Percentiles rank a stretch among this genome's conserved stretches.
Conservation (phyloP, 2,888 invertebrate species). For the Callyntrura guangdongensis region DNA sequence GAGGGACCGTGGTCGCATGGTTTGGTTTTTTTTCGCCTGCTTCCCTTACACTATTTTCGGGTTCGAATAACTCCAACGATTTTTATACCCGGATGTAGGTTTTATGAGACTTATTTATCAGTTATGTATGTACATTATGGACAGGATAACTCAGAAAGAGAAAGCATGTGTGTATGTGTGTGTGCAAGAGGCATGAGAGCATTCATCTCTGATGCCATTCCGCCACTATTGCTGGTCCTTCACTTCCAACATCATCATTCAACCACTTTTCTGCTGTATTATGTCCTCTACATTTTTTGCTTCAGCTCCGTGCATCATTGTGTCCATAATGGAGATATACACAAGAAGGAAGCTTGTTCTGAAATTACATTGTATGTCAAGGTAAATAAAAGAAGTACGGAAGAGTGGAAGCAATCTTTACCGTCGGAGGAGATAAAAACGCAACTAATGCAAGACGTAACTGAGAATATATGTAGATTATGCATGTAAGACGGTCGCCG, state of each 20-base stretch:
- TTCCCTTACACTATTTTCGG: constrained; percentile 6
- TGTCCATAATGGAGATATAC: constrained; percentile 46
- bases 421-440: constrained; percentile 25
- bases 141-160: constrained; percentile 30
- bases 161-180: not conserved
- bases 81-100: not conserved
- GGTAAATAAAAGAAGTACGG: constrained; percentile 29
- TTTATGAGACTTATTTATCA: not conserved
- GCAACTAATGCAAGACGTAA: not conserved
- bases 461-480: constrained; percentile 6
- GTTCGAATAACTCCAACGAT: constrained; percentile 35
- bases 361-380: constrained; percentile 56
- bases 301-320: constrained; percentile 7
- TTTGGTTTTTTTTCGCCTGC: not conserved
- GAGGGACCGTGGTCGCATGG: constrained; percentile 38
- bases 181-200: not conserved
- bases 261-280: not conserved
- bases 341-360: constrained; percentile 29
- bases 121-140: not conserved
- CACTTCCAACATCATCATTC: not conserved
- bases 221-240: not conserved
- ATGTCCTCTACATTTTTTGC: not conserved
- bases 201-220: constrained; percentile 26
- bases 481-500: not conserved
- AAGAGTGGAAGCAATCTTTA: constrained; percentile 17